Percentiles rank a stretch among this genome's conserved stretches.
Evolutionary conservation across 2,113 vertebrate species (phyloP).

Genomic region (Candoia aspera): DNA sequence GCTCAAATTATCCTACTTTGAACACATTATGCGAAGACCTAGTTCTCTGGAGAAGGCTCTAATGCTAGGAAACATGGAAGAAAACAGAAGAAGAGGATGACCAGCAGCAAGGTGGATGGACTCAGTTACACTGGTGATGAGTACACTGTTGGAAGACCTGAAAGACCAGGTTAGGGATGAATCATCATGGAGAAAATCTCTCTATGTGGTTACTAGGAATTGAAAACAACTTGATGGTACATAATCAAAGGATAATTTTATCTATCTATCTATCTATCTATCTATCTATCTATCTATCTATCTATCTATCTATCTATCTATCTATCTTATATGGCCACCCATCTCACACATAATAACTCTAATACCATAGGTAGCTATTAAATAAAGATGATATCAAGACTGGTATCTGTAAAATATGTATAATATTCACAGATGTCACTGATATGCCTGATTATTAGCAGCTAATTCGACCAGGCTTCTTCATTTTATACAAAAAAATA

Average conservation of each 20-base stretch:
- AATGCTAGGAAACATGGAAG: not conserved
- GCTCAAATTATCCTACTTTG: too few relatives aligned
- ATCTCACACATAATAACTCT: not conserved
- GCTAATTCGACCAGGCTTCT: slow-evolving; percentile 5
- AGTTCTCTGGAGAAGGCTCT: not conserved
- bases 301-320: too few relatives aligned
- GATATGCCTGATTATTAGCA: not conserved
- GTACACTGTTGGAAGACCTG: not conserved
- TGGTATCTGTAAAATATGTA: not conserved
- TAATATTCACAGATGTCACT: slow-evolving; percentile 15
- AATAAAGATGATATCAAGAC: not conserved
- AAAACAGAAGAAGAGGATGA: not conserved
- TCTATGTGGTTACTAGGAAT: not conserved
- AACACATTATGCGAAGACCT: not conserved
- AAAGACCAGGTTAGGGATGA: not conserved
- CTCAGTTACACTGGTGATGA: not conserved
- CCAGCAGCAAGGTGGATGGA: not conserved
- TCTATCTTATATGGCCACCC: too few relatives aligned
- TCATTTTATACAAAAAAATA: slow-evolving; percentile 14
- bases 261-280: too few relatives aligned
- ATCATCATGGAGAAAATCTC: not conserved
- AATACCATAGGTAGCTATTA: not conserved
- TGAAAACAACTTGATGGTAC: not conserved
- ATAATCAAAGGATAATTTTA: not conserved
- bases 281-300: too few relatives aligned